Base-by-base conservation (phyloP, 2,113 vertebrate species). In the Tichodroma muraria region DNA sequence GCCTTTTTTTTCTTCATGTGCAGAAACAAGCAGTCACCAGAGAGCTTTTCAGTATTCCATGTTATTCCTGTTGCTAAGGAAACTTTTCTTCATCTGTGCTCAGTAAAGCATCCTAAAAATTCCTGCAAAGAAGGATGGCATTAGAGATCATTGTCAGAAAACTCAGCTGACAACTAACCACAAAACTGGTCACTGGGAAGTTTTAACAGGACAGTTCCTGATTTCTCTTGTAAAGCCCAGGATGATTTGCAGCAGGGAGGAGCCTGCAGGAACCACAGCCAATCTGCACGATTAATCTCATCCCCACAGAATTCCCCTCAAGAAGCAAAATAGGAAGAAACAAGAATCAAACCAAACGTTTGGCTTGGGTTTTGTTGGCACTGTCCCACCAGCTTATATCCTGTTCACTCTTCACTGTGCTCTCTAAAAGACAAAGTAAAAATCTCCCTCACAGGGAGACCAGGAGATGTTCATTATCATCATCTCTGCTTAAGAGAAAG, bases 51-150 rank as follows among this genome's bases (percentile, higher is more conserved):
- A 95, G 75, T 49, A 91, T 92, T 91, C 90, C 87, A 84, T 53
- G 84, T 85, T 93, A 87, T 78, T 92, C 68, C 68, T 78, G 90
- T 96, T 96, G 89, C 92, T 96, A 93, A 85, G 94, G 91, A 87
- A 93, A 86, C 66, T 94, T 95, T 77, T 75, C 63, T 93, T 93
- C 81, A 88, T 93, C 79, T 88, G 35, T 60, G 44, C 49, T 88
- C 90, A 80, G 60, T 23, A 95, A 95, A 77, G 59, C 71, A 77
- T 85, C 70, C 81, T 95, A 66, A 50, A 73, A 88, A 89, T 80
- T 85, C 56, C 63, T 78, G 68, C 60, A 53, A 60, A 85, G 87
- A 89, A 24, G 66, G 49, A 79, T 60, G 23, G 81, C 38, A 42
- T 69, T 79, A 45, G 28, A 80, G 63, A 94, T 42, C 45, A 44